Evolutionary conservation across 2,797 vertebrate species (phyloP), one percentile per base, ranked within the genome.

Genomic region (Schizothorax lantsangensis): DNA sequence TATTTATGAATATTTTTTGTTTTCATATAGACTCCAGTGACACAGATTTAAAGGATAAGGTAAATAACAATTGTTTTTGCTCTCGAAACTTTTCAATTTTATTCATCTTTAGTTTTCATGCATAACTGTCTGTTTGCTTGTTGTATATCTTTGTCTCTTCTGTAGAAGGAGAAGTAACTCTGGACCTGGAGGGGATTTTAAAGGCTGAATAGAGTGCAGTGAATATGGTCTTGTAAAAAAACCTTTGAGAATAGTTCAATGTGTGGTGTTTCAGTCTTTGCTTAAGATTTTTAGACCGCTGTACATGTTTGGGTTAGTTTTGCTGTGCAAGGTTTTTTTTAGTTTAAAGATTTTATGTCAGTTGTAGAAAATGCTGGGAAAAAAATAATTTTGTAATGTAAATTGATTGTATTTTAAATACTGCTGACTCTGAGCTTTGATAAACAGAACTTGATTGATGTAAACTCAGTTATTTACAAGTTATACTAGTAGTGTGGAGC

Each of bases 111-210:
- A 23, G 2, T 43, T 72, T 23, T n/a, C 69, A 0, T 1, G 38
- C 12, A 43, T 72, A 72, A 43, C 21, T n/a, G 68, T 71, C 9
- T 12, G 68, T 40, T 6, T n/a, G 21, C 5, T 72, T 43, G 30
- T 54, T 68, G 40, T 54, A n/a, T 26, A 14, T 17, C 57, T 33
- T 2, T 87, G 43, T 47, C 33, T 85, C 43, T 2, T 7, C n/a
- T 74, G 49, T 84, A 95, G 94, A 94, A 95, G 83, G 3, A 91
- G 15, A 93, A 94, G 2, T 95, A 88, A 93, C 89, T 85, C 49
- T 14, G 87, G 74, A 72, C 2, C 49, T 52, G 49, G 49, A 19
- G 6, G 49, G 5, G 17, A 43, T 47, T 52, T 19, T 52, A 19
- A 19, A 52, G 47, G 49, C 49, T 52, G 49, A 52, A 52, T 6